Percentiles rank a stretch among this genome's conserved stretches.
Evolutionary conservation across 2,797 vertebrate genomes (phyloP).

Genomic region (Semaprochilodus insignis): DNA sequence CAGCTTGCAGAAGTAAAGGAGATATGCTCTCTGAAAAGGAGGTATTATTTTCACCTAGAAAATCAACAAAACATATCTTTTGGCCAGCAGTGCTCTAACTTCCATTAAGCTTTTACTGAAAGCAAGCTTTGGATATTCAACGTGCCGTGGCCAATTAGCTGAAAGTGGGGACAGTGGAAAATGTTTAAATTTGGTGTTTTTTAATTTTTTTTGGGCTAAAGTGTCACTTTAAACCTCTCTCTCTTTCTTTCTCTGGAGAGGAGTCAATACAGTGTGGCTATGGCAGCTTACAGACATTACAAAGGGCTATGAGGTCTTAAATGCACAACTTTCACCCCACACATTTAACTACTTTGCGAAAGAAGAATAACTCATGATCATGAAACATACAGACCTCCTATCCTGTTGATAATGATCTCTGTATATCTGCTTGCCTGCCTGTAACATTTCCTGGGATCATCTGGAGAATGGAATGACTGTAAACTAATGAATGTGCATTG

Average conservation of each 20-base stretch:
- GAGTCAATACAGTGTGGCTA: neutral
- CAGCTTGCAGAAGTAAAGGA: no score
- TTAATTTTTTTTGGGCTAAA: no score
- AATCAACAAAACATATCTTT: no score
- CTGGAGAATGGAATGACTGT: neutral
- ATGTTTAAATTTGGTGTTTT: neutral
- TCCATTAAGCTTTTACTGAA: no score
- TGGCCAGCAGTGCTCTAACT: no score
- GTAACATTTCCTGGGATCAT: neutral
- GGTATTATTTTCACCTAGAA: no score
- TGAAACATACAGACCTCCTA: constrained; percentile 25
- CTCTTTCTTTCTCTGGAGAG: constrained; percentile 28
- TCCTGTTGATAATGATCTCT: constrained; percentile 32
- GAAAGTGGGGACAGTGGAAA: no score
- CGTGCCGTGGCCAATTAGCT: no score
- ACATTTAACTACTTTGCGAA: neutral
- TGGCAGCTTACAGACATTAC: constrained; percentile 1
- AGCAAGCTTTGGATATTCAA: no score
- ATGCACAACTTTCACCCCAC: neutral
- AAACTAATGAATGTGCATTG: constrained; percentile 5
- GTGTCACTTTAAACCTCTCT: constrained; percentile 6
- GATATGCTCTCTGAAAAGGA: no score
- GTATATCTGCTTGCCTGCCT: neutral
- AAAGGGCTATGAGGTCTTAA: constrained; percentile 31
- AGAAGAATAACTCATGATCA: neutral